Evolutionary conservation across 2,797 vertebrate genomes (phyloP).

Genomic region (Galaxias olidus): DNA sequence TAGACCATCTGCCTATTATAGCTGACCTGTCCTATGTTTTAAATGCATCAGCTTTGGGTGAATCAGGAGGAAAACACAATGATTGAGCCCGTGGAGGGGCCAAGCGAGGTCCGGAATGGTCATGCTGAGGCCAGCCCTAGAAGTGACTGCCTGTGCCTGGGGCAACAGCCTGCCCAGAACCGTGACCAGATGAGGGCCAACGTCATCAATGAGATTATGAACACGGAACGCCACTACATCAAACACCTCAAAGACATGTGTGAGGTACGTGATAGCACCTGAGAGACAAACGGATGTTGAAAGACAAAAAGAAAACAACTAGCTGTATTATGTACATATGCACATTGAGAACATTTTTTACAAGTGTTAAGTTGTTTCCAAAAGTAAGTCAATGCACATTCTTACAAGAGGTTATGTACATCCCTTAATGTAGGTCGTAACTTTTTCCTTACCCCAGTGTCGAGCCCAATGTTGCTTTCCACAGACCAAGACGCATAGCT

Average conservation of each 20-base stretch:
- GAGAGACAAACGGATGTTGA: no score
- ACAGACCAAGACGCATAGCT: not conserved
- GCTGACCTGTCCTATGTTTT: not conserved
- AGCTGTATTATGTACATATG: no score
- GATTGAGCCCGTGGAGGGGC: slow-evolving; percentile 75
- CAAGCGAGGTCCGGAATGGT: slow-evolving; percentile 86
- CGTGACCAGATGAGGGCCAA: slow-evolving; percentile 96
- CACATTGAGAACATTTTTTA: no score
- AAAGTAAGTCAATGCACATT: no score
- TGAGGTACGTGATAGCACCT: slow-evolving; percentile 87
- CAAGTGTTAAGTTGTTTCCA: no score
- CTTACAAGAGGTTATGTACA: no score
- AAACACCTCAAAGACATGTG: slow-evolving; percentile 96
- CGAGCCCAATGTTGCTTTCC: not conserved
- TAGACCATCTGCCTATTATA: not conserved
- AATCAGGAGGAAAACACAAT: slow-evolving; percentile 82
- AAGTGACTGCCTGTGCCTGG: slow-evolving; percentile 76
- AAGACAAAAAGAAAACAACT: no score
- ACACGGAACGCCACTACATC: slow-evolving; percentile 95
- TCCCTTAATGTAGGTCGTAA: no score
- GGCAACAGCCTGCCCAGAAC: slow-evolving; percentile 85
- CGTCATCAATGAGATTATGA: slow-evolving; percentile 96
- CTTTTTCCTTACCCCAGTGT: not conserved
- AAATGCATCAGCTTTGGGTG: slow-evolving; percentile 79
- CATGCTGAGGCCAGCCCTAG: slow-evolving; percentile 77